Conservation (phyloP, 2,888 invertebrate genomes). For the Drosophila multiciliata region DNA sequence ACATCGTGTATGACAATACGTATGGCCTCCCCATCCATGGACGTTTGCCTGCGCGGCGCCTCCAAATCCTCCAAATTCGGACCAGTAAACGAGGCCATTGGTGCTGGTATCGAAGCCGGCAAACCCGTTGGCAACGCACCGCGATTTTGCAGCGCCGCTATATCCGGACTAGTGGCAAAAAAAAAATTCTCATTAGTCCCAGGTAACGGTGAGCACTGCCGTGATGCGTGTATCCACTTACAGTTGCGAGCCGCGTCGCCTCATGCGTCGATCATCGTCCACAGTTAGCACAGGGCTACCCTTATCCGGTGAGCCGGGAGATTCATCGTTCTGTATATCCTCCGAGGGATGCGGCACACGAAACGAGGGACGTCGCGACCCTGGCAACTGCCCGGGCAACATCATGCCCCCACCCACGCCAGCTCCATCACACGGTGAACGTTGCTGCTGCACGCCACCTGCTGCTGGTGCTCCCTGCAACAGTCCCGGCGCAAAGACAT, state of each 20-base stretch:
- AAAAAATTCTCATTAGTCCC: constrained; percentile 6
- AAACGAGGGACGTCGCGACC: constrained; percentile 88
- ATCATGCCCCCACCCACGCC: constrained; percentile 65
- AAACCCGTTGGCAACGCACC: constrained; percentile 85
- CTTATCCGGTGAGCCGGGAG: constrained; percentile 87
- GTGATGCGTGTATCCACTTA: constrained; percentile 86
- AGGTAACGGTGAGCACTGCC: background rate
- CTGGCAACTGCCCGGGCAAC: constrained; percentile 82
- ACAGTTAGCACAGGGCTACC: constrained; percentile 87
- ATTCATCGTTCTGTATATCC: constrained; percentile 85
- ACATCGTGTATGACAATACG: constrained; percentile 97
- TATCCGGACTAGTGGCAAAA: constrained; percentile 88
- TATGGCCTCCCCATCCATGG: constrained; percentile 95
- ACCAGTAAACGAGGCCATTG: constrained; percentile 84
- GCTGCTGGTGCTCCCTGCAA: constrained; percentile 85
- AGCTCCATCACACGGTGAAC: constrained; percentile 83
- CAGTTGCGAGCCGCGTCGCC: constrained; percentile 93
- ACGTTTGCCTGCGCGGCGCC: constrained; percentile 90
- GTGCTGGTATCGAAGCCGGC: constrained; percentile 84
- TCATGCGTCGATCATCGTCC: constrained; percentile 90
- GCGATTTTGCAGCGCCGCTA: constrained; percentile 87
- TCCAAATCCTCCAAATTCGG: constrained; percentile 88
- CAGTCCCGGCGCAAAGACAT: constrained; percentile 90
- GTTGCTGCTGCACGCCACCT: constrained; percentile 74
- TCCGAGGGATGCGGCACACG: constrained; percentile 87